Base-by-base conservation (phyloP, 2,888 invertebrate species). In the Amphiduros pacificus region DNA sequence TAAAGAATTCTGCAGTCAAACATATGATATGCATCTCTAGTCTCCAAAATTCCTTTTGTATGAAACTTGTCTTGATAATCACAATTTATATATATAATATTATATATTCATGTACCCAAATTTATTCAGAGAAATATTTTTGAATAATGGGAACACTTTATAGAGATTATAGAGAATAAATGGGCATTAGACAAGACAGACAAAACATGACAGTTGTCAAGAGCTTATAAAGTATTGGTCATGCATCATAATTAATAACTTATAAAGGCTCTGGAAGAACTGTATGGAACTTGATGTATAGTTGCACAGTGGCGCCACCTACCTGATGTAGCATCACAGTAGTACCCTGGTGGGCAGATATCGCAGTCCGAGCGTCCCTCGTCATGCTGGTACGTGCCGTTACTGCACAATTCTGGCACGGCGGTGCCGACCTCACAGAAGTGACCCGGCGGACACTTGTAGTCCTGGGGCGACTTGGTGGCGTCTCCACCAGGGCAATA, bases 401-500 rank as follows among this genome's bases (percentile, higher is more conserved):
- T 77, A 4, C 72, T 66, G 70, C 80, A 80, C 61, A 74, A 62
- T 3, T 63, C 64, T 5, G 80, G 77, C 1, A 64, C 62, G 26
- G 58, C 57, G 6, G 77, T 72, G 0, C 77, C 79, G 50, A 59
- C 59, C 31, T 62, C 57, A 65, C 79, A 79, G 70, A 64, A 78
- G 64, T 79, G 76, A 48, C 77, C 77, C 27, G 57, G 63, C 69
- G 72, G 76, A 60, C 79, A 79, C 26, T 73, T 69, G n/a, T 72
- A 68, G 51, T 74, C 71, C 1, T 59, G 31, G 1, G 79, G 78
- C 1, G 77, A 74, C 28, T 68, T 60, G n/a, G 73, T 70, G 63
- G 71, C 71, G 62, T 78, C 77, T 61, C 79, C 79, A 27, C 75
- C 75, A 26, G 79, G 77, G 51, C 80, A 80, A 66, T 77, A 79